Evolutionary conservation across 1,140 invertebrate species (phyloP), one percentile per base, ranked within the genome.

Genomic region (Scaptomyza montana): DNA sequence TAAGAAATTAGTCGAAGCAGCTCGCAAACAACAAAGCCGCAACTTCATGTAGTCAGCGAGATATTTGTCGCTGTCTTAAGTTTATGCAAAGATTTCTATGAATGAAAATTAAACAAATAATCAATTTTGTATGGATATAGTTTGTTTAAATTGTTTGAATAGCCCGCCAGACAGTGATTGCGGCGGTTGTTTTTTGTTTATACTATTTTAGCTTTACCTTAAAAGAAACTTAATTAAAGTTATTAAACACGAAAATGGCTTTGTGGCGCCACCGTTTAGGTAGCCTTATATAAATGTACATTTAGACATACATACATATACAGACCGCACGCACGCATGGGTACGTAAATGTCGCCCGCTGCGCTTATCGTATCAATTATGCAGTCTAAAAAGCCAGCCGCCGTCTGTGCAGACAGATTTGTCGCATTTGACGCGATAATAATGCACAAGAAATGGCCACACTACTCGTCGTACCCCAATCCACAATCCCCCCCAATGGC

Each of bases 401-500:
- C 79, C 79, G 77, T 55, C 65, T 50, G 66, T 60, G 60, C 77
- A 80, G 84, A 89, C 84, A 84, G 84, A 89, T 89, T 89, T 89
- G 84, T 89, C 84, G 84, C 84, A 89, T 89, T 89, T 89, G 85
- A 74, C 66, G 87, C 79, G 84, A 89, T 89, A 89, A 89, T 80
- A 74, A 67, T 80, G 87, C 73, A 80, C 61, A 64, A 73, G 76
- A 62, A 78, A 68, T 74, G 79, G 70, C 84, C 82, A 78, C 77
- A 78, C 67, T 49, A 71, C 57, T 45, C 39, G 47, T 43, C n/a
- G 39, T n/a, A n/a, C 46, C 41, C 10, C 36, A 46, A n/a, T 33
- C 49, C 53, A 25, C 63, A 50, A 30, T 65, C 8, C 68, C 12
- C 49, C 62, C 30, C 7, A 64, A 56, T 56, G 60, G 64, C 78